Evolutionary conservation across 2,113 vertebrate genomes (phyloP), one percentile per base, ranked within the genome.

Genomic region (Hippopotamus amphibius): DNA sequence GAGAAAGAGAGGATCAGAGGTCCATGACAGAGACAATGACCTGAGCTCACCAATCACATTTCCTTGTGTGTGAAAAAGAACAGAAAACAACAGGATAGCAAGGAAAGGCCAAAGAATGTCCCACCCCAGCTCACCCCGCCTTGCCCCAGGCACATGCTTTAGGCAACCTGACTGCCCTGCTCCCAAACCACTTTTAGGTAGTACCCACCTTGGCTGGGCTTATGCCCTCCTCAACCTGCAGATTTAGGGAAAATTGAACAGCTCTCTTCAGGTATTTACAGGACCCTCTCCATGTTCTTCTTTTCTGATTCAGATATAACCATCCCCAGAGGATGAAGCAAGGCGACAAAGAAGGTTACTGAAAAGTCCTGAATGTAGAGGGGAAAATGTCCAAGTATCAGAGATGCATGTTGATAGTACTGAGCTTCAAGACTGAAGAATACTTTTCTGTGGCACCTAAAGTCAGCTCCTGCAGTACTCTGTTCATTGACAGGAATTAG

Each of bases 401-500:
- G 89, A 68, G 66, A 65, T 85, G 17, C 50, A 11, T 61, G 33
- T 57, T 53, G 63, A 41, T 59, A 12, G 10, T 24, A 14, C 37
- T 28, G 68, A 43, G 22, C 43, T 55, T 66, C 19, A 26, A 28
- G 6, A 30, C 4, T 6, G 48, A 53, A 53, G 17, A 59, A 50
- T 89, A 92, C 24, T 63, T 68, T 77, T 82, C 46, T 8, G 10
- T 69, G 26, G 26, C 53, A n/a, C 30, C 72, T 90, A 16, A 91
- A 33, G 3, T 92, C 30, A 50, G 37, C 33, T 88, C n/a, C 85
- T 15, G 68, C 5, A 43, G 2, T n/a, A 6, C 10, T 57, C 13
- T 57, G 69, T 37, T 95, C 72, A 1, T 81, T 71, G 66, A 53
- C 61, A 96, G 68, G 74, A 82, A 92, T 85, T 94, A 43, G 41